Base-by-base conservation (phyloP, 2,113 vertebrate genomes). In the Catharus bicknelli region DNA sequence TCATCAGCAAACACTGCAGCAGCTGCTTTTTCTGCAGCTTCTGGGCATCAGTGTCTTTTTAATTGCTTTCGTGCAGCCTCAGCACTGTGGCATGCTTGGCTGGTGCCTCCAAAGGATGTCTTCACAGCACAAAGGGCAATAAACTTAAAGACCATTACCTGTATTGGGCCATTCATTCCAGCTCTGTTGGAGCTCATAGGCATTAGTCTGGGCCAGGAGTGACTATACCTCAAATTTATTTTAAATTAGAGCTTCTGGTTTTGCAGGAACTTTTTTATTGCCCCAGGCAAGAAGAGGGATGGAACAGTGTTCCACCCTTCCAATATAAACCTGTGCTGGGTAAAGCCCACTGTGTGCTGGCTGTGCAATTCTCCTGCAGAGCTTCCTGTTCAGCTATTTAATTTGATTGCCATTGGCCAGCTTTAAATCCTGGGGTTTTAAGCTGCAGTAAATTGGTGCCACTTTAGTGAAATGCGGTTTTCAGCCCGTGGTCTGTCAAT, bases 231-330 rank as follows among this genome's bases (percentile, higher is more conserved):
- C 81, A 75, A 76, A 89, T 93, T 96, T 86, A 62, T 93, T 95
- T 95, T 82, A 79, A 92, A 94, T 95, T 86, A 84, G 87, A 93
- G 29, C 62, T 82, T 79, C 32, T 54, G 51, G 43, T 73, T 90
- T 79, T 90, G 81, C 81, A 95, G 83, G 69, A 90, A 57, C 38
- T 43, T 86, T 89, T 94, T 92, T 89, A 92, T 87, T 89, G 81
- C 86, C 26, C 10, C 42, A 51, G 47, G 90, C 90, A 87, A 84
- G 77, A 90, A 86, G 83, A 89, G 29, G 42, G 26, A 38, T 76
- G 83, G 66, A 93, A 92, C 3, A 5, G 6, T 0, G 0, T 85
- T 82, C 42, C n/a, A 87, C 58, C 10, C 29, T 81, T 96, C 94
- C 95, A 95, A 90, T 50, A 79, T 64, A 96, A 96, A 94, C 83